Conservation (phyloP, 1,140 invertebrate species). For the Sycophaga agraensis region DNA sequence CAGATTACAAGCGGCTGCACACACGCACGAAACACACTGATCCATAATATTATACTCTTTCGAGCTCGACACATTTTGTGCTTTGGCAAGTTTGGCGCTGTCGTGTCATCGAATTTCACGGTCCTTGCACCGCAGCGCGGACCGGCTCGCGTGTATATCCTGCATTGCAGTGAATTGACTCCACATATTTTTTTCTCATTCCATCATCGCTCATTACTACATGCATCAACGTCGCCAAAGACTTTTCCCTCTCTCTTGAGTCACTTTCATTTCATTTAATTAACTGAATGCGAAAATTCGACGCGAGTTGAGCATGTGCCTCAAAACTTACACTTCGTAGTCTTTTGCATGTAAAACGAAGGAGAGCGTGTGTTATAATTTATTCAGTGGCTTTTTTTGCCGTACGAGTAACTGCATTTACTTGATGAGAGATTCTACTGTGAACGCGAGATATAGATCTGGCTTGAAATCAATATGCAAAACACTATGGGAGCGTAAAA, state of each 20-base stretch:
- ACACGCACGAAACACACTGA: too few relatives aligned
- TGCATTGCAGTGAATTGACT: constrained; percentile 3
- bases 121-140: background rate
- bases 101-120: constrained; percentile 49
- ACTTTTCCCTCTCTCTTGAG: background rate
- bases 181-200: constrained; percentile 11
- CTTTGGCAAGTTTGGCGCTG: constrained; percentile 58
- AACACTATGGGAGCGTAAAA: too few relatives aligned
- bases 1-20: too few relatives aligned
- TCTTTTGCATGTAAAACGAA: background rate
- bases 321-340: constrained; percentile 6
- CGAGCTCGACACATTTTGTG: constrained; percentile 43
- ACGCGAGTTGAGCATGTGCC: background rate
- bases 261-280: background rate
- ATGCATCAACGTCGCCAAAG: constrained; percentile 8
- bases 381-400: too few relatives aligned
- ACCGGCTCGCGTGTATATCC: background rate
- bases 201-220: background rate
- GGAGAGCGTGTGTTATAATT: too few relatives aligned
- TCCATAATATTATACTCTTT: constrained; percentile 33
- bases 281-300: background rate
- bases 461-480: too few relatives aligned
- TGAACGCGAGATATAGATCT: too few relatives aligned
- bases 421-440: too few relatives aligned
- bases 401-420: too few relatives aligned